Conservation (phyloP, 2,888 invertebrate species). For the Seira sanloemensis region DNA sequence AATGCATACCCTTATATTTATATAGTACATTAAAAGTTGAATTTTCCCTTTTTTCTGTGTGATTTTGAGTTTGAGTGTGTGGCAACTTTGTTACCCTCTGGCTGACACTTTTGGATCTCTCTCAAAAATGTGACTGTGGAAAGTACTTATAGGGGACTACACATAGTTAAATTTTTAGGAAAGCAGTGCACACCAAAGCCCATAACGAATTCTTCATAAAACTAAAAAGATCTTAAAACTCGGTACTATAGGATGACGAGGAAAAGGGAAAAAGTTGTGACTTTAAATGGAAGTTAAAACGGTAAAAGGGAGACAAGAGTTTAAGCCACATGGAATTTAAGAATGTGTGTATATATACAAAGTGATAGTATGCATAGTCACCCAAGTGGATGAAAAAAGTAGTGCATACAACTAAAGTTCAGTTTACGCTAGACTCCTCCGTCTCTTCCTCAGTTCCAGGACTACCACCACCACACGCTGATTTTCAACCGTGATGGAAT, state of each 20-base stretch:
- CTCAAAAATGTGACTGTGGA: constrained; percentile 30
- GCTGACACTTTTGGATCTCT: constrained; percentile 59
- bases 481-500: neutral
- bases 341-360: neutral
- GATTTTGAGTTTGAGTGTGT: constrained; percentile 14
- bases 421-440: neutral
- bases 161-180: neutral
- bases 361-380: neutral
- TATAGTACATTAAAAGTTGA: no score
- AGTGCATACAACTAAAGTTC: constrained; percentile 45
- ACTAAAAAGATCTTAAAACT: constrained; percentile 42
- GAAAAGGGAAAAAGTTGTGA: neutral
- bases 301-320: constrained; percentile 10
- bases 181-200: constrained; percentile 34
- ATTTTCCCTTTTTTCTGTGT: neutral
- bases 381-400: constrained; percentile 32
- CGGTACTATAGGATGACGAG: neutral
- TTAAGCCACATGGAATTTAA: constrained; percentile 13
- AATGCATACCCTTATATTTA: no score
- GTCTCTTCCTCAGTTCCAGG: neutral
- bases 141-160: constrained; percentile 10
- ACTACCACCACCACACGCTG: neutral
- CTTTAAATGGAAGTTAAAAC: neutral
- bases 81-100: constrained; percentile 60
- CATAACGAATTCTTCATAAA: constrained; percentile 57